Percentiles rank a stretch among this genome's conserved stretches.
Conservation (phyloP, 2,797 vertebrate genomes). For the Cryptoprocta ferox region DNA sequence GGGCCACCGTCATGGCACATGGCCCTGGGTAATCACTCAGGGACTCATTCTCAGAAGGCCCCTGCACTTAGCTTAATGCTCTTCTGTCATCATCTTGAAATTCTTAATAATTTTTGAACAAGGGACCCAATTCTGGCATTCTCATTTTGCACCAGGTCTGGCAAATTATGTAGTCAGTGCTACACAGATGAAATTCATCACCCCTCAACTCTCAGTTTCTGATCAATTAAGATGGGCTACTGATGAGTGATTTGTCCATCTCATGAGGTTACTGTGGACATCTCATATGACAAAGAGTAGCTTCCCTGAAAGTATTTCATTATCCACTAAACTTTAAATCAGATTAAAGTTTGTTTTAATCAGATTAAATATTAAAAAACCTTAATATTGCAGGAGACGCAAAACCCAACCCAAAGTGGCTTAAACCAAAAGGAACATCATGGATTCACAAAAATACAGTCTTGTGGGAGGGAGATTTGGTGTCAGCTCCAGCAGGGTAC, state of each 20-base stretch:
- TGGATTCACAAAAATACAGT: not conserved
- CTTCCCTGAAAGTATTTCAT: not conserved
- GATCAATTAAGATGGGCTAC: not conserved
- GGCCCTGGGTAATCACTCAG: not conserved
- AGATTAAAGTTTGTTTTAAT: too few relatives aligned
- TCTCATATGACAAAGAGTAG: not conserved
- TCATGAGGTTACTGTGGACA: not conserved
- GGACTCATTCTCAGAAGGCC: not conserved
- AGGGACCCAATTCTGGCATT: not conserved
- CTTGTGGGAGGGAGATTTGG: not conserved
- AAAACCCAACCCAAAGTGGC: not conserved
- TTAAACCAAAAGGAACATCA: not conserved
- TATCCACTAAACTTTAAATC: not conserved
- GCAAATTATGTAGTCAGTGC: not conserved
- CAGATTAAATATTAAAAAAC: too few relatives aligned
- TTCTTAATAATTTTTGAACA: not conserved
- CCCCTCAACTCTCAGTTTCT: not conserved
- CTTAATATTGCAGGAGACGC: not conserved
- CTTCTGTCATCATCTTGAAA: not conserved
- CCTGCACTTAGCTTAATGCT: not conserved
- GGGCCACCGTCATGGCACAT: fast-evolving
- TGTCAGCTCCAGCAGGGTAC: not conserved
- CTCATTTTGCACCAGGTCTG: not conserved
- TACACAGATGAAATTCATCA: not conserved
- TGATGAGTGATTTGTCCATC: not conserved